Conservation (phyloP, 2,797 vertebrate species). For the Anabacerthia variegaticeps region DNA sequence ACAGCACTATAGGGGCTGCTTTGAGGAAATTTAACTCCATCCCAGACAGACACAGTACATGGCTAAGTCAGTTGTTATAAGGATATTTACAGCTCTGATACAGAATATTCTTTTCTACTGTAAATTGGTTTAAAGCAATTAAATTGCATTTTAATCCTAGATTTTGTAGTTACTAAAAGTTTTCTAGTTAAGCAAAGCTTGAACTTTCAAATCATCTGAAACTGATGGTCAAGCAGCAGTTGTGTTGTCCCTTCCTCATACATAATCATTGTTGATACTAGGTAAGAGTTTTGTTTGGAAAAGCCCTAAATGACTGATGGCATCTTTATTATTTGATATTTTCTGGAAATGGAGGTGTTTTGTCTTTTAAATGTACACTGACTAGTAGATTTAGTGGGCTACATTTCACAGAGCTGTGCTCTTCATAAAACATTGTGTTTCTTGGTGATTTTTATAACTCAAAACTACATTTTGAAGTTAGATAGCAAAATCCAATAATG, state of each 20-base stretch:
- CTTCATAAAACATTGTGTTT: not conserved
- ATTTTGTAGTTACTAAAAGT: not conserved
- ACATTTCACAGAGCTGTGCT: not conserved
- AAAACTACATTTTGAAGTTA: not conserved
- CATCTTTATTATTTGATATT: not conserved
- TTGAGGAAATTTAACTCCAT: not conserved
- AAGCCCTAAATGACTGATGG: not conserved
- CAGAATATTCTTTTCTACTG: not conserved
- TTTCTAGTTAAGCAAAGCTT: not conserved
- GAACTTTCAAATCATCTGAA: not conserved
- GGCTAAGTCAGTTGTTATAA: not conserved
- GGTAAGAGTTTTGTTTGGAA: not conserved
- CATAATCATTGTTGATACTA: not conserved
- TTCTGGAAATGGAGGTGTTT: not conserved
- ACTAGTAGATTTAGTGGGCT: not conserved
- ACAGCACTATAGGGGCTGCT: not conserved
- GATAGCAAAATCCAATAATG: not conserved
- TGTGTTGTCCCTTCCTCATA: not conserved
- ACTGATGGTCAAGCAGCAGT: not conserved
- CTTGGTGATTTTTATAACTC: not conserved
- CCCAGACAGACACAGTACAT: not conserved
- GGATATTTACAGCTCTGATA: not conserved
- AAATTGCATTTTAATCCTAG: not conserved
- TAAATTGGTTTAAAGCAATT: not conserved
- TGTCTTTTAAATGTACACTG: not conserved